These are phyloP conservation scores for Guaruba guarouba DNA, from an alignment of 2,113 vertebrate genomes.

Conservation along the genomic window DNA sequence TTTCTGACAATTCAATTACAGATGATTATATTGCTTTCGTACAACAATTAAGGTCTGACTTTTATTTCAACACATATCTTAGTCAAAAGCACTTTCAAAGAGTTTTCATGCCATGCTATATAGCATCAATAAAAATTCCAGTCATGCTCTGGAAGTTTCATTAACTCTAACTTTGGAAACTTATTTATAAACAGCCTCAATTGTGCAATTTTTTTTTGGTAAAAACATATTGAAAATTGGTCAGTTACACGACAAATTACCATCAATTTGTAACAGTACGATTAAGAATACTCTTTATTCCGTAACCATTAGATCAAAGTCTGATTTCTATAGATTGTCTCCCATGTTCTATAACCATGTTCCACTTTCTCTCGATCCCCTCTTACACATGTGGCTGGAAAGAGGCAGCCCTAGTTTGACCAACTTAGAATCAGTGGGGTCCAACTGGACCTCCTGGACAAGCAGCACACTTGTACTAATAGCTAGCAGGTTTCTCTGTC, in stretches of 20 bases:
- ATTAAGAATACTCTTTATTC: neutral
- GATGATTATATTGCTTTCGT: conserved; percentile 69
- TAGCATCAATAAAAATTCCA: conserved; percentile 27
- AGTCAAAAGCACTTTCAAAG: conserved; percentile 60
- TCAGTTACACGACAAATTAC: neutral
- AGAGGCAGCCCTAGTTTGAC: neutral
- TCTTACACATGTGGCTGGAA: neutral
- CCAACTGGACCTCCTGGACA: neutral
- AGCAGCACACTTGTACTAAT: neutral
- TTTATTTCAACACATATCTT: conserved; percentile 61
- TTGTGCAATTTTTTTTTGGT: neutral
- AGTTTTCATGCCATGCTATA: conserved; percentile 43
- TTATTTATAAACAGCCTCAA: neutral
- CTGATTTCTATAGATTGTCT: neutral
- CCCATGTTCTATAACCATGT: neutral
- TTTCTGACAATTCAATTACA: conserved; percentile 73
- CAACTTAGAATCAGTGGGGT: neutral
- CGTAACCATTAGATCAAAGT: neutral
- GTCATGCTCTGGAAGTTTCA: conserved; percentile 20
- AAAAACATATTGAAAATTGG: conserved; percentile 14
- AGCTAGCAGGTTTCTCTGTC: neutral
- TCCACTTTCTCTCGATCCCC: neutral
- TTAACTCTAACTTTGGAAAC: conserved; percentile 15
- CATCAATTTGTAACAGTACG: neutral
- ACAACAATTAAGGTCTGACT: conserved; percentile 67